Evolutionary conservation across 2,797 vertebrate species (phyloP), one percentile per base, ranked within the genome.

Genomic region (Phaenicophaeus curvirostris): DNA sequence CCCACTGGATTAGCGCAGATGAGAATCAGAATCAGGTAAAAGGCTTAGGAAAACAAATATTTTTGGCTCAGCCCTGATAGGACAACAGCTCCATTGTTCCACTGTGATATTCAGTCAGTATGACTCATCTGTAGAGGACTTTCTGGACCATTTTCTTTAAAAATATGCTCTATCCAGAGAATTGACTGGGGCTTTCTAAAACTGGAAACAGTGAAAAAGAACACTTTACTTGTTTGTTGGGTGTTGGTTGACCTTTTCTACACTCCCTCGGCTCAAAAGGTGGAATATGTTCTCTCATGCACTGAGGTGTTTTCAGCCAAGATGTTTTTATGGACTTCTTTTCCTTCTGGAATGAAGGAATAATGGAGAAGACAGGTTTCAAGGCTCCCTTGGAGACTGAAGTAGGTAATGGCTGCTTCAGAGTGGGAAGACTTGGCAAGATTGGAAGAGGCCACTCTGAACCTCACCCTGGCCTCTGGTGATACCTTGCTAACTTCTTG

Each of bases 11-110:
- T 57, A 42, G 48, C 35, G 18, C 50, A 75, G 61, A 78, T 53
- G 24, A 91, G 80, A 78, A 68, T 75, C 23, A 88, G 54, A 84
- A 88, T 84, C 79, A 93, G 82, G 82, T 95, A 93, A 92, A 80
- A 92, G 62, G 41, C 83, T 94, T 91, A 79, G 79, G 69, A 94
- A 96, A 97, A 87, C 89, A 93, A 91, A 87, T 96, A 88, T 95
- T 95, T 95, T 95, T 91, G 87, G 71, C 87, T 91, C 59, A 67
- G 31, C 16, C 30, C 48, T 85, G 30, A 46, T 84, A 94, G 59
- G 89, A 90, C 91, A 94, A 90, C 89, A 76, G 50, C 46, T 67
- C 41, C 2, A 0, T 65, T 88, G 48, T 91, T 92, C 82, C 5
- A 4, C 33, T 86, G 62, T 86, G 54, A 68, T 94, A 87, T 42